Base-by-base conservation (phyloP, 2,888 invertebrate genomes). In the Mythimna albipuncta region DNA sequence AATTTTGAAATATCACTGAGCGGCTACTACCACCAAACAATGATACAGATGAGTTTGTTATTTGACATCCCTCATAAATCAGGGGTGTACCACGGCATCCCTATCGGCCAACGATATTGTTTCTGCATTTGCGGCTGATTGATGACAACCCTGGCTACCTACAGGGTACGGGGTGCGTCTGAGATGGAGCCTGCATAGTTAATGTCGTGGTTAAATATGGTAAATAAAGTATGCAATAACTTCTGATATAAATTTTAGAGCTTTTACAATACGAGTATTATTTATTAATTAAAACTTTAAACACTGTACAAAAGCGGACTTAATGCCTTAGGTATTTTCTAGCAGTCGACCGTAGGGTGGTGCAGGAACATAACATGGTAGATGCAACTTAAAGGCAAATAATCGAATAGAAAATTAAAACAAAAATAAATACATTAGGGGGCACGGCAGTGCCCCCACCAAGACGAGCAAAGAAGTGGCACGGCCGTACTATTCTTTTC, bases 111-210 rank as follows among this genome's bases (percentile, higher is more conserved):
- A 81, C 82, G 89, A 85, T 89, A 94, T 94, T 94, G 93, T 94
- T 94, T 92, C 89, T 92, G 88, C 90, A 90, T 94, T 94, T 94
- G 91, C 85, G 81, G 85, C 85, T 94, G 94, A 94, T 94, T 92
- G 93, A 94, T 94, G 91, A 89, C 88, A 89, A 72, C 82, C 81
- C 85, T 74, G 69, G 77, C 68, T 52, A 32, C 16, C 44, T 57
- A 61, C 26, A 19, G 13, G 5, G 38, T 54, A 63, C 16, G 26
- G 16, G n/a, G 38, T 54, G 57, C 11, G 38, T 7, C 26, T 13
- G 50, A 64, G 44, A n/a, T 57, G 38, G 21, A 63, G 38, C 41
- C 21, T 71, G 61, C 61, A 78, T 71, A 50, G 10, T 41, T 54
- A 65, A 81, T 64, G 11, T 64, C 5, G 19, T 59, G 26, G 38